These are phyloP conservation scores for Gallinago jamesoni DNA, from an alignment of 2,113 vertebrate species.

Conservation along the genomic window DNA sequence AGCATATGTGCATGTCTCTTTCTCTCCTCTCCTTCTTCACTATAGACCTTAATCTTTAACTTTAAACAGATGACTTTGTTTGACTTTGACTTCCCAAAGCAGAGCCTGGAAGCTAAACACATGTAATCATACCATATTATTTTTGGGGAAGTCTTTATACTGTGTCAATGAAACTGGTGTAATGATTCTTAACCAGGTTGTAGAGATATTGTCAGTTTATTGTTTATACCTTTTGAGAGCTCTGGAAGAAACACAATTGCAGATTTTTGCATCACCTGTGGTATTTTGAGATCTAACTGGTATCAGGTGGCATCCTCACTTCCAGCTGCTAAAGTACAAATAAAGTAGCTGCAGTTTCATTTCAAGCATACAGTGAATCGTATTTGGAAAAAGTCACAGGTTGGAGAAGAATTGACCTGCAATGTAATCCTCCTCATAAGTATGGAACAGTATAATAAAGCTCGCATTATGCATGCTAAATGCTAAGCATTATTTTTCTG, in stretches of 20 bases:
- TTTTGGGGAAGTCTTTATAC: neutral
- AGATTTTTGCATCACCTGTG: neutral
- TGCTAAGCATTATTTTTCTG: neutral
- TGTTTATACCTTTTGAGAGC: neutral
- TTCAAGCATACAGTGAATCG: neutral
- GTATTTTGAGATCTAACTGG: neutral
- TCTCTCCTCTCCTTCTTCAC: neutral
- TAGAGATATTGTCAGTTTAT: neutral
- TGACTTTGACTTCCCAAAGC: neutral
- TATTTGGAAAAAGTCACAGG: neutral
- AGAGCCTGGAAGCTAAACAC: neutral
- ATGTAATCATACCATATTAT: neutral
- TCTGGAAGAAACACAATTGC: neutral
- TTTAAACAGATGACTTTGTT: neutral
- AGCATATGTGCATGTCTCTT: neutral
- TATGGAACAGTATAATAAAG: neutral
- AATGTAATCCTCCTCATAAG: neutral
- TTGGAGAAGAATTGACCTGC: neutral
- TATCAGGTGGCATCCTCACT: neutral
- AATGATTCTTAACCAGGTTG: neutral
- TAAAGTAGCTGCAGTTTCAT: neutral
- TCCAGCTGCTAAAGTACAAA: neutral
- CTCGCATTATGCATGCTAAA: neutral
- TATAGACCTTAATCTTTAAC: neutral
- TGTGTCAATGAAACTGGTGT: neutral